Base-by-base conservation (phyloP, 1,140 invertebrate genomes). In the Littorina saxatilis region DNA sequence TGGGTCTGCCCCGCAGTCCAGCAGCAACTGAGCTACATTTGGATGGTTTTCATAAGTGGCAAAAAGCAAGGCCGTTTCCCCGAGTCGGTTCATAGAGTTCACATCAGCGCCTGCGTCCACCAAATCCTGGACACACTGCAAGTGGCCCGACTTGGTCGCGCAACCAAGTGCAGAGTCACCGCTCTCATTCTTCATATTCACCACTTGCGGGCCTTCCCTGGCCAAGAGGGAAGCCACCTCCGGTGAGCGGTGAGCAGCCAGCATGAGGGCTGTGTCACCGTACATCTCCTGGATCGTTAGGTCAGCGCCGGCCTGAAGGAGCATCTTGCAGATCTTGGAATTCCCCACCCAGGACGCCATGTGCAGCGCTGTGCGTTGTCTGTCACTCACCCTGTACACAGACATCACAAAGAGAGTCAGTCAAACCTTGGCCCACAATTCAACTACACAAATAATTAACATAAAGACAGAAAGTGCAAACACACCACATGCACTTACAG, bases 261-360 rank as follows among this genome's bases (percentile, higher is more conserved):
- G 55, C 83, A 84, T 81, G n/a, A 84, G 70, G 7, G 83, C 83
- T 27, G 79, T 84, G 72, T 79, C 79, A 20, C 83, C 83, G 55
- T 81, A 80, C 39, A 61, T 63, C 37, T 84, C 83, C 39, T 35
- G 39, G 50, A 76, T 76, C 13, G 13, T 74, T 29, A 66, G 9
- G 37, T 84, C 70, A 4, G 83, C 74, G 9, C 66, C 58, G 0
- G 70, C 43, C 32, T 74, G 27, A 27, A 74, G 27, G 52, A 84
- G 35, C n/a, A 74, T 23, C 27, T 61, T 58, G 23, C 80, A 76
- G 23, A 84, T 78, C 40, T 73, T 40, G 23, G 50, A 43, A 52
- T 84, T 77, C 15, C 83, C 75, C 35, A 43, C 55, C 79, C 79
- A 80, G 32, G 68, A 37, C 17, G 79, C 79, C 79, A 80, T 80